Conservation (phyloP, 2,797 vertebrate species). For the Chloroceryle inda region DNA sequence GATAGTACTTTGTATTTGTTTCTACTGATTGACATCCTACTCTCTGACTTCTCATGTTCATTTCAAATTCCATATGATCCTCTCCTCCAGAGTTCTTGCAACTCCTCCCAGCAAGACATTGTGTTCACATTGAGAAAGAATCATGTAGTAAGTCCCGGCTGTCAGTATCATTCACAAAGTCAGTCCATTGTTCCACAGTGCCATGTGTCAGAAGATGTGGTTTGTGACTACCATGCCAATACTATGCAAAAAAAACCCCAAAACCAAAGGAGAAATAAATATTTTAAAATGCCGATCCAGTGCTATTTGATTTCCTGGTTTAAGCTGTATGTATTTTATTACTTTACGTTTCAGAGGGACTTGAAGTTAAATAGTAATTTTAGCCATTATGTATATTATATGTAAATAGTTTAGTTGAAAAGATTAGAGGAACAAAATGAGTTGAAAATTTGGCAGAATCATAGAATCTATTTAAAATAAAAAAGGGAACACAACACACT, state of each 20-base stretch:
- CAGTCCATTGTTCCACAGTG: neutral
- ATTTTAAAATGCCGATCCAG: neutral
- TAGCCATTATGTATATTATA: neutral
- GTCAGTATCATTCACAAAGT: neutral
- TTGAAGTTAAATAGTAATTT: constrained; percentile 30
- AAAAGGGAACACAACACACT: constrained; percentile 10
- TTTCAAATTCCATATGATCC: neutral
- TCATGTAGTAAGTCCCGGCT: neutral
- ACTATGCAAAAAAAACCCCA: neutral
- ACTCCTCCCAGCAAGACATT: neutral
- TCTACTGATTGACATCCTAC: neutral
- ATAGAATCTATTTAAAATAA: constrained; percentile 33
- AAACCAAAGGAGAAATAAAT: neutral
- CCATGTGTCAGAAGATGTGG: neutral
- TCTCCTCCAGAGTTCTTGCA: neutral
- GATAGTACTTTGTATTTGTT: neutral
- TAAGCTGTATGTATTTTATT: neutral
- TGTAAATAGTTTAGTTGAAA: constrained; percentile 27
- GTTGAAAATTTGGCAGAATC: constrained; percentile 21
- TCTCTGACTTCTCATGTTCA: neutral
- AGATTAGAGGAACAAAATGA: constrained; percentile 23
- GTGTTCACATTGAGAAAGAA: neutral
- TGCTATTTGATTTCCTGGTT: neutral
- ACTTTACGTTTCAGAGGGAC: neutral
- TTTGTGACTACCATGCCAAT: neutral